These are phyloP conservation scores for Ctenicera cuprea DNA, from an alignment of 2,888 invertebrate species.

Conservation along the genomic window DNA sequence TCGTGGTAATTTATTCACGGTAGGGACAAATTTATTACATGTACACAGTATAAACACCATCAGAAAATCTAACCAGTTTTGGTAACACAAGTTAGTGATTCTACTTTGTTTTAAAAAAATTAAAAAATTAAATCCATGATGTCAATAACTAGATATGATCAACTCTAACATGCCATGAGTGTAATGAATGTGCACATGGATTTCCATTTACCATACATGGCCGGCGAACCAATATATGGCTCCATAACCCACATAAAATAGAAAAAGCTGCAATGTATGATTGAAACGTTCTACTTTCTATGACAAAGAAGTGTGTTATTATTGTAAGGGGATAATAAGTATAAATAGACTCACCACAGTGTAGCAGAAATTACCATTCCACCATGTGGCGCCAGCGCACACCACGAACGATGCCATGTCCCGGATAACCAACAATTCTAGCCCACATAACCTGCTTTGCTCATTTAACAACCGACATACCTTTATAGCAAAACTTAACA, in stretches of 20 bases:
- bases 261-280: constrained; percentile 51
- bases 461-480: constrained; percentile 60
- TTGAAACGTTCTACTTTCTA: constrained; percentile 57
- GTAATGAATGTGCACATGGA: constrained; percentile 51
- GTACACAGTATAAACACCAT: constrained; percentile 16
- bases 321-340: constrained; percentile 66
- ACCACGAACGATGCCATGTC: constrained; percentile 71
- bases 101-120: constrained; percentile 18
- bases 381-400: constrained; percentile 71
- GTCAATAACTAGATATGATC: constrained; percentile 42
- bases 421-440: constrained; percentile 70
- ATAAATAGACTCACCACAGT: constrained; percentile 72
- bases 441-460: constrained; percentile 67
- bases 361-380: constrained; percentile 71
- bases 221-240: constrained; percentile 54
- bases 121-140: constrained; percentile 7
- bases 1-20: not conserved
- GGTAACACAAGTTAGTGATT: constrained; percentile 33
- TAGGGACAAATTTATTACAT: not conserved
- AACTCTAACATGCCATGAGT: constrained; percentile 50
- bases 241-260: constrained; percentile 61
- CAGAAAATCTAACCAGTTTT: constrained; percentile 9
- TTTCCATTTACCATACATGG: constrained; percentile 47
- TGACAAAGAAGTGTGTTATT: constrained; percentile 62
- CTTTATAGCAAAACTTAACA: constrained; percentile 6